Base-by-base conservation (phyloP, 2,888 invertebrate species). In the Galeruca laticollis region DNA sequence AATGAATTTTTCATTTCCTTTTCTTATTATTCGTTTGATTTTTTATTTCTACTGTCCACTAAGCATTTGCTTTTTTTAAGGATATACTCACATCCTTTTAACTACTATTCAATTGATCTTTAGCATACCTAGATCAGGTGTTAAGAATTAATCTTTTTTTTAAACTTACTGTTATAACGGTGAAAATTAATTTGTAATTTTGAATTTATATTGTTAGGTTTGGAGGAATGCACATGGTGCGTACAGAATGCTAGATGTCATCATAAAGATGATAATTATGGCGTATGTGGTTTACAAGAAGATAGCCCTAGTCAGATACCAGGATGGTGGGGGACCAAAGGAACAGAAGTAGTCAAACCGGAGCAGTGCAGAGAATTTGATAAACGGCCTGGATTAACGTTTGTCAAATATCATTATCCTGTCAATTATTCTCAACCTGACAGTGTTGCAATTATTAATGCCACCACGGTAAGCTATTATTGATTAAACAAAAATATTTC, bases 211-310 rank as follows among this genome's bases (percentile, higher is more conserved):
- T 49, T 40, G 33, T 20, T 21, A 73, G 71, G 75, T 21, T 86
- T 94, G 2, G 92, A 92, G 63, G 93, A 94, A 77, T 96, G 95
- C 81, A 93, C 92, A 51, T 97, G 97, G 97, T 97, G 97, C 83
- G 96, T 97, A 1, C 96, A 97, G 82, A 95, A 95, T 81, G 95
- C 95, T 0, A 88, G 93, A 51, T 97, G 97, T 82, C 96, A 96
- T 83, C 93, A 94, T 78, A 92, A 93, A 80, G 93, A 94, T 80
- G 91, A 93, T 83, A 93, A 91, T 82, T 93, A 92, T 77, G 95
- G 95, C 0, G 93, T 94, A 9, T 95, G 95, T 78, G 95, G 95
- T 0, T 81, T 89, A 49, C 85, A 89, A 70, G 94, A 95, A 81
- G 94, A 94, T 79, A 93, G 93, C 21, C 93, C 93, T 0, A 93